Evolutionary conservation across 2,888 invertebrate genomes (phyloP), one percentile per base, ranked within the genome.

Genomic region (Hyposoter dolosus): DNA sequence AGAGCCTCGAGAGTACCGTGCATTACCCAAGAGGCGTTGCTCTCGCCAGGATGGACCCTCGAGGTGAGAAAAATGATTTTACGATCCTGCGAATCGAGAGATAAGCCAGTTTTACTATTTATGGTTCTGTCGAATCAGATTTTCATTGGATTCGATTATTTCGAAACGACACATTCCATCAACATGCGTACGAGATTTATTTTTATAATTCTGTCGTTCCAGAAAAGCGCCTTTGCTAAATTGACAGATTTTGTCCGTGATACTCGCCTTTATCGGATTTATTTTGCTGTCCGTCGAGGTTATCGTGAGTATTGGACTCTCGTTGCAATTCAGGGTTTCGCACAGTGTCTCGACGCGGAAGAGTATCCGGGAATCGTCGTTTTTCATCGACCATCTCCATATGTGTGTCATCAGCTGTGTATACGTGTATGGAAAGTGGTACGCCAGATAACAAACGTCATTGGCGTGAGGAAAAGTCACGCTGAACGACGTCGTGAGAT

Each of bases 11-110:
- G 94, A 0, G 97, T 96, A 7, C 97, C 98, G 93, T 97, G 97
- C 97, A 98, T 97, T 85, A 98, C 96, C 98, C 98, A 98, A 0
- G 97, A 97, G 9, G 98, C 96, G 94, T 98, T 98, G 93, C 97
- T 97, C 94, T 98, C 98, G 0, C 98, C 98, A 0, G 98, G 98
- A 95, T 98, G 98, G 10, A 98, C 98, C 88, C 98, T 95, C 0
- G 97, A 96, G 10, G 97, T 96, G 74, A 98, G 95, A 92, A 98
- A 97, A 88, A 98, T 94, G 88, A 96, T 95, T 88, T 96, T 96
- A 56, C 96, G 95, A 69, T 96, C 95, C 96, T 96, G 91, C 6
- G 93, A 80, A 50, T 32, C 60, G 28, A 28, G 28, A 9, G 28
- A 60, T 60, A 15, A 60, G 4, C 7, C 40, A 40, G 7, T 40